Conservation (phyloP, 2,888 invertebrate genomes). For the Harpalus rufipes region DNA sequence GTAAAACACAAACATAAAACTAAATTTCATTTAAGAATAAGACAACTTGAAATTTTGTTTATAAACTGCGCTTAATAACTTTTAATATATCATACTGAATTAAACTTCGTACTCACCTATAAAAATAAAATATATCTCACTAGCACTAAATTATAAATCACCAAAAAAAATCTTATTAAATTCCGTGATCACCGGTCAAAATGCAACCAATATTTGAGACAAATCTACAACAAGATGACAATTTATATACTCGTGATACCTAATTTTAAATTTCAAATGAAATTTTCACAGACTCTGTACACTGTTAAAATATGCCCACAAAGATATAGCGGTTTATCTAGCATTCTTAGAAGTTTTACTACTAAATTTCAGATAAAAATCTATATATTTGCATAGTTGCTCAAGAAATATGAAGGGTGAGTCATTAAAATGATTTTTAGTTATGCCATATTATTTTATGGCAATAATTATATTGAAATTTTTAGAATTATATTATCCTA, state of each 20-base stretch:
- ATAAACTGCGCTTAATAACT: too few relatives aligned
- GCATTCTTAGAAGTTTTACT: not conserved
- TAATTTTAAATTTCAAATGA: constrained; percentile 64
- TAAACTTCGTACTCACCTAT: not conserved
- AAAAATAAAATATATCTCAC: not conserved
- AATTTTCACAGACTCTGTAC: constrained; percentile 54
- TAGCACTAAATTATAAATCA: constrained; percentile 11
- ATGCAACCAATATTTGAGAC: constrained; percentile 53
- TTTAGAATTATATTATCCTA: not conserved
- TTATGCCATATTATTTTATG: not conserved
- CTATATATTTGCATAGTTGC: not conserved
- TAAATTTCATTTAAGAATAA: too few relatives aligned
- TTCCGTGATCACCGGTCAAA: constrained; percentile 34
- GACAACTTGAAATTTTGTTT: too few relatives aligned
- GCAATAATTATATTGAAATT: not conserved
- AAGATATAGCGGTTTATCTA: constrained; percentile 1
- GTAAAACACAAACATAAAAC: too few relatives aligned
- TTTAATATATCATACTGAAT: too few relatives aligned
- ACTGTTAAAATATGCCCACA: constrained; percentile 52
- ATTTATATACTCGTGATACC: constrained; percentile 60
- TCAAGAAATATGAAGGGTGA: not conserved
- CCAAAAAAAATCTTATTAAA: not conserved
- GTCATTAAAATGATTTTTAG: not conserved
- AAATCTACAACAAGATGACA: constrained; percentile 35
- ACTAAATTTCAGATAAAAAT: not conserved